Conservation (phyloP, 2,888 invertebrate genomes). For the Sinopyrophorus schimmeli region DNA sequence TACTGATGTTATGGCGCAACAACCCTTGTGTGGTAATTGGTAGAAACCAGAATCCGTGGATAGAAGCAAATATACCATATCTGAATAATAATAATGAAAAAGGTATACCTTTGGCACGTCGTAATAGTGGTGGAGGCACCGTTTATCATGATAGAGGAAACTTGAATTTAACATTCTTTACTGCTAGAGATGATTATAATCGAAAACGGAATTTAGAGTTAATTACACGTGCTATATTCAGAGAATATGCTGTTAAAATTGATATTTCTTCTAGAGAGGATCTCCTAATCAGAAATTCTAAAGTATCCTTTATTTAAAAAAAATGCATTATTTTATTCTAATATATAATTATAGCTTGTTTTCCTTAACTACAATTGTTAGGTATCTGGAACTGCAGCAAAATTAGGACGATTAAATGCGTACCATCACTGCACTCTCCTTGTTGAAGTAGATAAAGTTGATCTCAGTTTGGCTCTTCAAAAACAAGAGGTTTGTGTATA, state of each 20-base stretch:
- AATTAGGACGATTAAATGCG: slow-evolving; percentile 83
- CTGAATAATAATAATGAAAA: slow-evolving; percentile 59
- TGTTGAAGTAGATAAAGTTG: slow-evolving; percentile 79
- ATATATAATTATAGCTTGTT: slow-evolving; percentile 16
- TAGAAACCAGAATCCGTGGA: slow-evolving; percentile 95
- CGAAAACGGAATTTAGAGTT: slow-evolving; percentile 86
- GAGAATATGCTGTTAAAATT: slow-evolving; percentile 79
- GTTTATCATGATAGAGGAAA: slow-evolving; percentile 96
- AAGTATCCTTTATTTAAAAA: slow-evolving; percentile 62
- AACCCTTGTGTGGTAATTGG: slow-evolving; percentile 95
- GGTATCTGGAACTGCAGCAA: slow-evolving; percentile 96
- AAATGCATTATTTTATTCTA: not conserved
- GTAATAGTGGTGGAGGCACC: slow-evolving; percentile 95
- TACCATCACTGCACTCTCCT: slow-evolving; percentile 98
- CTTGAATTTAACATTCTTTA: slow-evolving; percentile 91
- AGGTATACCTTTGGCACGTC: slow-evolving; percentile 77
- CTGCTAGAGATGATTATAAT: slow-evolving; percentile 79
- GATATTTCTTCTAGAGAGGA: slow-evolving; percentile 83
- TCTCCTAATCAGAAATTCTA: slow-evolving; percentile 76
- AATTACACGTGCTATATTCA: slow-evolving; percentile 78
- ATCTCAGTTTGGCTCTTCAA: slow-evolving; percentile 71
- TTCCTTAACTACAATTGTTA: slow-evolving; percentile 49
- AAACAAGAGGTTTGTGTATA: slow-evolving; percentile 69
- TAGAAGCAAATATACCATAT: slow-evolving; percentile 80
- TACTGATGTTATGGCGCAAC: slow-evolving; percentile 91